phyloP scores from a whole-genome alignment of 1,140 invertebrate genomes.

The Mamestra configurata region DNA sequence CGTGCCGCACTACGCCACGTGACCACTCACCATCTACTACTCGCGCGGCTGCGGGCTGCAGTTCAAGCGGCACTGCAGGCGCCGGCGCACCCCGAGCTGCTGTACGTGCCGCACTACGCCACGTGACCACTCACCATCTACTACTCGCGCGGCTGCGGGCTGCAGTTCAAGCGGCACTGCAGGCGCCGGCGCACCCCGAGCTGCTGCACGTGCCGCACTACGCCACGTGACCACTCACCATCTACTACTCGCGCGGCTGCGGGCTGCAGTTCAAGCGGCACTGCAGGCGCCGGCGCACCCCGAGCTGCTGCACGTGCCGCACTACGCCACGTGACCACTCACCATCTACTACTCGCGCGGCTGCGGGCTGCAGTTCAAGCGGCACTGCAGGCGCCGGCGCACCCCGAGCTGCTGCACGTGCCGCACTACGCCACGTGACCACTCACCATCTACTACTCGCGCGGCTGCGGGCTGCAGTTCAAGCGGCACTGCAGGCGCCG shows the following conservation, averaged over 20 bases:
- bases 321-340: conserved; percentile 19
- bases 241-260: conserved; percentile 95
- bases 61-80: conserved; percentile 96
- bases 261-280: conserved; percentile 97
- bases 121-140: neutral
- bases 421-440: conserved; percentile 27
- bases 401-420: conserved; percentile 54
- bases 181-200: conserved; percentile 83
- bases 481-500: conserved; percentile 92
- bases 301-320: conserved; percentile 46
- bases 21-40: neutral
- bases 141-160: conserved; percentile 97
- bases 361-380: conserved; percentile 98
- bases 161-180: conserved; percentile 97
- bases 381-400: conserved; percentile 91
- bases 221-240: neutral
- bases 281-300: conserved; percentile 90
- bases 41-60: conserved; percentile 98
- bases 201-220: conserved; percentile 49
- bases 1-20: conserved; percentile 36
- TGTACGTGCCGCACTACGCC: conserved; percentile 47
- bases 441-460: conserved; percentile 87
- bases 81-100: conserved; percentile 68
- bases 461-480: conserved; percentile 98
- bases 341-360: conserved; percentile 92